Evolutionary conservation across 23 tunicate genomes (phyloP).

Genomic region (Trididemnum miniatum): DNA sequence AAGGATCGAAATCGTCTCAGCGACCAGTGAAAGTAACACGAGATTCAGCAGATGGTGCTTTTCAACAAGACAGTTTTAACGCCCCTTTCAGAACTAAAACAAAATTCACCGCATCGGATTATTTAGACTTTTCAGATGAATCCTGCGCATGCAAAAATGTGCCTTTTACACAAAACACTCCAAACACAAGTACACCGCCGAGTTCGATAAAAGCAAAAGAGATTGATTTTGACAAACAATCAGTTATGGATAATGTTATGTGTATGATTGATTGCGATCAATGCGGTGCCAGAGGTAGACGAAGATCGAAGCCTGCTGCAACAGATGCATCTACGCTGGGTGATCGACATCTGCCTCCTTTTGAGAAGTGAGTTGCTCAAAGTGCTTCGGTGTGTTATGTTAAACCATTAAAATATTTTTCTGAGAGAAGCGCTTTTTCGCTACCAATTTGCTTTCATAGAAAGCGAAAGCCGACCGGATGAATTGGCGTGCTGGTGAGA

Average conservation of each 20-base stretch:
- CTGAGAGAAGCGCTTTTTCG: too few species aligned
- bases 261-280: slow-evolving; percentile 11
- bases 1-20: too few species aligned
- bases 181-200: too few species aligned
- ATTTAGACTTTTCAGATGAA: background rate
- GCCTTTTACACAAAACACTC: background rate
- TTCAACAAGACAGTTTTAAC: background rate
- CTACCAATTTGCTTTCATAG: too few species aligned
- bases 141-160: slow-evolving; percentile 6
- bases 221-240: too few species aligned
- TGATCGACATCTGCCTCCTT: background rate
- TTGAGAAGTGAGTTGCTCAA: background rate
- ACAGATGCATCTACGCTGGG: background rate
- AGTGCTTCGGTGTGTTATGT: too few species aligned
- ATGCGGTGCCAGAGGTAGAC: background rate
- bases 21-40: background rate
- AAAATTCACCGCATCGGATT: background rate
- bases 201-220: too few species aligned
- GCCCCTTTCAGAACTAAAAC: slow-evolving; percentile 23
- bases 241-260: background rate
- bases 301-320: background rate
- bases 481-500: too few species aligned
- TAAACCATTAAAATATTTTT: too few species aligned
- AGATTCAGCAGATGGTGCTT: background rate
- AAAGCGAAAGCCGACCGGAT: too few species aligned